Evolutionary conservation across 2,797 vertebrate species (phyloP).

Genomic region (Phoxinus dragarum): DNA sequence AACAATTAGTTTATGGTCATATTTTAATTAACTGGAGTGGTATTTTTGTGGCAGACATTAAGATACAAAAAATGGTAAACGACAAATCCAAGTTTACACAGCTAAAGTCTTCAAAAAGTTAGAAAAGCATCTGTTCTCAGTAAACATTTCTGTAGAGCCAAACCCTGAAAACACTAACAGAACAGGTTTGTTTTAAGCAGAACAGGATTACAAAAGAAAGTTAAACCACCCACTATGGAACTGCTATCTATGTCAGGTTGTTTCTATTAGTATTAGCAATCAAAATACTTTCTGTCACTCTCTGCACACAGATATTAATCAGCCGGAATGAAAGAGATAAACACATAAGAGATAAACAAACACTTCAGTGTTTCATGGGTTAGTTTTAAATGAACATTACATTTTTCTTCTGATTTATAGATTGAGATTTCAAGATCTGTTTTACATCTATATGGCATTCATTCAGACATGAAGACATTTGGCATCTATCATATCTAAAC

Average conservation of each 20-base stretch:
- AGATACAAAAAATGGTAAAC: conserved; percentile 11
- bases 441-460: conserved; percentile 12
- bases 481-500: conserved; percentile 11
- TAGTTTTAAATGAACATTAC: conserved; percentile 20
- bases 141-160: conserved; percentile 35
- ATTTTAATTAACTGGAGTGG: not conserved
- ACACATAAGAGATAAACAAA: not conserved
- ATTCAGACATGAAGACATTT: not conserved
- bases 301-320: conserved; percentile 17
- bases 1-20: not conserved
- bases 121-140: conserved; percentile 27
- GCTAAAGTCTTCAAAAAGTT: conserved; percentile 62
- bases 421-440: conserved; percentile 2
- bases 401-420: conserved; percentile 3
- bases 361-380: conserved; percentile 1
- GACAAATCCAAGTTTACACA: conserved; percentile 1
- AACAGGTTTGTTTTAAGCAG: conserved; percentile 37
- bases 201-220: conserved; percentile 38
- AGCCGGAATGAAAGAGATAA: conserved; percentile 7
- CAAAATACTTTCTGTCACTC: not conserved
- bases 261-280: conserved; percentile 43
- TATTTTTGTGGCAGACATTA: not conserved
- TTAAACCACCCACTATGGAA: conserved; percentile 38
- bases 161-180: conserved; percentile 32
- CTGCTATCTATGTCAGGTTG: conserved; percentile 41